Conservation (phyloP, 2,888 invertebrate species). For the Pedicia rivosa region DNA sequence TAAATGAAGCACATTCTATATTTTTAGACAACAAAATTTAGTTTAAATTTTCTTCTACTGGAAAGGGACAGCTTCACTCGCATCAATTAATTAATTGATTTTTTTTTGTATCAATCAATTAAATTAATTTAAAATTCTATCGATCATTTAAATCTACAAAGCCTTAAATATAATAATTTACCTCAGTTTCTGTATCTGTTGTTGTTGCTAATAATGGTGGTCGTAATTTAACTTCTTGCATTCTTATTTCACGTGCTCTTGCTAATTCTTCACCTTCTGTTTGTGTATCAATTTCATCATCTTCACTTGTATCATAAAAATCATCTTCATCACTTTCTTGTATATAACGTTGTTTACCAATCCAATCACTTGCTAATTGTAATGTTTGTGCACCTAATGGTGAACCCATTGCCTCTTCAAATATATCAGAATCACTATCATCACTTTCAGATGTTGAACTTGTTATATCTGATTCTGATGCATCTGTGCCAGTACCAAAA, state of each 20-base stretch:
- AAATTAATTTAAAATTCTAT: too few species aligned
- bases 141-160: too few species aligned
- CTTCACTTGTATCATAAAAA: slow-evolving; percentile 35
- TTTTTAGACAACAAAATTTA: too few species aligned
- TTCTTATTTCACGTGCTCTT: slow-evolving; percentile 44
- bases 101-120: too few species aligned
- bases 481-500: slow-evolving; percentile 64
- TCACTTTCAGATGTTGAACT: slow-evolving; percentile 41
- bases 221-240: slow-evolving; percentile 49
- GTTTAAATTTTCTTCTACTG: too few species aligned
- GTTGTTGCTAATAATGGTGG: slow-evolving; percentile 42
- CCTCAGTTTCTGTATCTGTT: slow-evolving; percentile 57
- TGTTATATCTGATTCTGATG: slow-evolving; percentile 43
- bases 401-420: slow-evolving; percentile 48
- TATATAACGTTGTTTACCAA: slow-evolving; percentile 36
- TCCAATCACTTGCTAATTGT: slow-evolving; percentile 52
- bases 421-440: slow-evolving; percentile 45
- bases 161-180: slow-evolving; percentile 25
- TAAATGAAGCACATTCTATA: too few species aligned
- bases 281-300: slow-evolving; percentile 51
- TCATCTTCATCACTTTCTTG: slow-evolving; percentile 27
- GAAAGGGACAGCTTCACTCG: too few species aligned
- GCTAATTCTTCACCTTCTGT: slow-evolving; percentile 50
- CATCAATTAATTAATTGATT: too few species aligned
- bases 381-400: slow-evolving; percentile 41